Conservation (phyloP, 2,797 vertebrate genomes). For the Tachyglossus aculeatus region DNA sequence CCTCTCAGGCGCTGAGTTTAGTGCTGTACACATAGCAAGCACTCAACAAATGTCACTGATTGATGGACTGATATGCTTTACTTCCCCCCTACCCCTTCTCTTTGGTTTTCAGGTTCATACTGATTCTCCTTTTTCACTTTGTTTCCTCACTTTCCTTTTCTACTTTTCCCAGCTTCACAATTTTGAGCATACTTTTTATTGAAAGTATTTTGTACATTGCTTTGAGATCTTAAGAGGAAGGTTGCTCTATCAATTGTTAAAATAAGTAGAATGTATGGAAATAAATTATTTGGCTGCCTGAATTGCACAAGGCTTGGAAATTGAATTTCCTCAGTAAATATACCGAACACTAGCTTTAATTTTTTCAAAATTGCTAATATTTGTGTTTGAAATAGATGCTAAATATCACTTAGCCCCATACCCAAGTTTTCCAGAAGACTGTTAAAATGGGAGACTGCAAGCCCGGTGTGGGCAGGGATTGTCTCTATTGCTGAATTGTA, state of each 20-base stretch:
- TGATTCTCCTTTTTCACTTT: too few relatives aligned
- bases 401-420: slow-evolving; percentile 13
- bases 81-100: too few relatives aligned
- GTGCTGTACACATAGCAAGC: too few relatives aligned
- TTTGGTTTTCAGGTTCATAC: too few relatives aligned
- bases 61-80: too few relatives aligned
- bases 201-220: not conserved
- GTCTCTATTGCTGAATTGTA: too few relatives aligned
- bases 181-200: slow-evolving; percentile 20
- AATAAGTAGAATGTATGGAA: not conserved
- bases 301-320: not conserved
- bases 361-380: not conserved
- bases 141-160: too few relatives aligned
- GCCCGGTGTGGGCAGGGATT: too few relatives aligned
- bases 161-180: too few relatives aligned
- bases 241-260: not conserved
- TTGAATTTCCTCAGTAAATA: not conserved
- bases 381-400: slow-evolving; percentile 29
- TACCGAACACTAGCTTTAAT: not conserved
- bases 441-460: slow-evolving; percentile 29
- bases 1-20: too few relatives aligned
- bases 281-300: slow-evolving; percentile 11
- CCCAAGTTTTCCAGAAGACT: slow-evolving; percentile 37
- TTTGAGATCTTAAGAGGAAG: slow-evolving; percentile 18
- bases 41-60: too few relatives aligned